A percentile compares a stretch with the other conserved stretches of the same genome.
Conservation (phyloP, 2,113 vertebrate species). For the Anas platyrhynchos region DNA sequence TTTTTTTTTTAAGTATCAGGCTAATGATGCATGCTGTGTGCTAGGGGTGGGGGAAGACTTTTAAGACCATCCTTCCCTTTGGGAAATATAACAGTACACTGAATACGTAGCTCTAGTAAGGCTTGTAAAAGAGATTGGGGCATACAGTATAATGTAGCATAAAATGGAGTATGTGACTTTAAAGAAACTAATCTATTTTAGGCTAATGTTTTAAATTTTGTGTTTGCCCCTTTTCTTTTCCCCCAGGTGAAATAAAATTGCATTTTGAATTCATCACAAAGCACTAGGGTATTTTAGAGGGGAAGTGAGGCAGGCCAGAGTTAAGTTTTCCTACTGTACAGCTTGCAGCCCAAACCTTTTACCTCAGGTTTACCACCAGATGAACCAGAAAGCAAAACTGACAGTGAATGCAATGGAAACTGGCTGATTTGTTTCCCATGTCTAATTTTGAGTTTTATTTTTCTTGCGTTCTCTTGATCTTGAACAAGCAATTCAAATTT, state of each 20-base stretch:
- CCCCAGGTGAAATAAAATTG: conserved; percentile 16
- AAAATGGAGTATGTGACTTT: conserved; percentile 65
- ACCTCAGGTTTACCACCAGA: background rate
- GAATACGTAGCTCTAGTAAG: background rate
- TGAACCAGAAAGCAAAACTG: background rate
- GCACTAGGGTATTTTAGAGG: conserved; percentile 14
- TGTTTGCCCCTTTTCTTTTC: conserved; percentile 21
- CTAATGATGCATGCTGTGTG: background rate
- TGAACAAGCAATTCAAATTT: background rate
- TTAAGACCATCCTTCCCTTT: background rate
- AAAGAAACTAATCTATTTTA: conserved; percentile 60
- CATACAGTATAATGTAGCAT: conserved; percentile 71
- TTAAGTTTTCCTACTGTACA: background rate
- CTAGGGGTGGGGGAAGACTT: background rate
- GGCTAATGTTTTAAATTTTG: conserved; percentile 61
- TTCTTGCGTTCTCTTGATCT: background rate
- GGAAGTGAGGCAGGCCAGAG: conserved; percentile 29
- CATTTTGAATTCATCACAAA: conserved; percentile 18
- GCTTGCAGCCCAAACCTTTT: background rate
- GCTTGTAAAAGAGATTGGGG: conserved; percentile 67
- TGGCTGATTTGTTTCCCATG: background rate
- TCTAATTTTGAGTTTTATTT: background rate
- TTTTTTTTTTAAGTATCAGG: background rate
- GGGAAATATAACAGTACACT: conserved; percentile 51
- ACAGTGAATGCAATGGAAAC: background rate